Evolutionary conservation across 1,140 invertebrate species (phyloP), one percentile per base, ranked within the genome.

Genomic region (Copidosoma floridanum): DNA sequence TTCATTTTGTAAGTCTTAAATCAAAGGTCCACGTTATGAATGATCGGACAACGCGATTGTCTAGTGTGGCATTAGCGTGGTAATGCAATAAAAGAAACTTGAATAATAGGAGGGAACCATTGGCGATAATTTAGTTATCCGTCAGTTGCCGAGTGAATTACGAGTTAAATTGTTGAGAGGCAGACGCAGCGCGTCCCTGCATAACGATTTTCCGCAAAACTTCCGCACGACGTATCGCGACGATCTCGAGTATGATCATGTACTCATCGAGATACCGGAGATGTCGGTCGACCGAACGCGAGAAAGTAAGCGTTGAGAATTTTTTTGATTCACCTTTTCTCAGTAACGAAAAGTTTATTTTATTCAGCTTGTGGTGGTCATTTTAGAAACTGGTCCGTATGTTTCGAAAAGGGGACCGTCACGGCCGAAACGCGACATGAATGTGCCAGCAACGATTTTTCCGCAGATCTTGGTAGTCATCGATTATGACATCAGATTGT

Each of bases 381-480:
- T 14, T 26, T 47, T 50, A 69, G 64, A 56, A 60, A 11, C 61
- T 24, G 59, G 62, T 21, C 35, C 40, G 12, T 44, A 54, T 21
- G 26, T 29, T 54, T 43, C 44, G 2, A 44, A 43, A 44, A 18
- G 44, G 6, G 20, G 23, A 35, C 35, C 8, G n/a, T 46, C 21
- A 10, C 27, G 54, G 27, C 7, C 8, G 32, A 68, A 64, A 37
- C 47, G 48, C 35, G 27, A 41, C 0, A 7, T 38, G 7, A 32
- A 18, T 1, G 12, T 62, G 16, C 70, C 66, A 10, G 41, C 68
- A 7, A 46, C 62, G 21, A 64, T 71, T 47, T 77, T 69, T 63
- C 73, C 73, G 14, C 66, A 77, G 65, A 24, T 75, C 14, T 63
- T 77, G 57, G 37, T 71, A 4, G 48, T 75, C 7, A 11, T 75